Conservation (phyloP, 2,113 vertebrate species). For the Gasterosteus nipponicus region DNA sequence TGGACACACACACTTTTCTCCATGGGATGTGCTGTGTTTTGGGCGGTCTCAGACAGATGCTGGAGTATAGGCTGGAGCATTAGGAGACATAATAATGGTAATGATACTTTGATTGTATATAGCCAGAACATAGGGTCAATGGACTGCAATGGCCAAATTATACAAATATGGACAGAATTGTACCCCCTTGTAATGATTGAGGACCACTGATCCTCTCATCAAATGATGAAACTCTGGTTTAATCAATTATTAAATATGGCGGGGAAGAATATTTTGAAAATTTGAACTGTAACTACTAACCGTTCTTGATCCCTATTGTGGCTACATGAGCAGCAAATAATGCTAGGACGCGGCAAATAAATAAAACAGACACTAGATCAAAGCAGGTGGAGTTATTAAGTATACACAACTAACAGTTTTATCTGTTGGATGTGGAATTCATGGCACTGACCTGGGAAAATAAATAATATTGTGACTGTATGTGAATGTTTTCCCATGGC, state of each 20-base stretch:
- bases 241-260: not conserved
- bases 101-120: too few relatives aligned
- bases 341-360: slow-evolving; percentile 7
- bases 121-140: slow-evolving; percentile 53
- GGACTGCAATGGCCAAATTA: slow-evolving; percentile 62
- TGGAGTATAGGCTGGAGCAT: slow-evolving; percentile 42
- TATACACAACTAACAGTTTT: slow-evolving; percentile 31
- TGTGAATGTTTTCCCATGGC: slow-evolving; percentile 55
- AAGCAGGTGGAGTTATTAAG: slow-evolving; percentile 33
- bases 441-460: slow-evolving; percentile 43
- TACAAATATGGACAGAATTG: slow-evolving; percentile 67
- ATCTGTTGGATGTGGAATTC: slow-evolving; percentile 34
- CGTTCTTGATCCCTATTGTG: not conserved
- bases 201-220: not conserved
- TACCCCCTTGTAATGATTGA: slow-evolving; percentile 62
- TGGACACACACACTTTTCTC: not conserved
- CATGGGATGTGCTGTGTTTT: slow-evolving; percentile 46
- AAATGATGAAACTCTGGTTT: not conserved
- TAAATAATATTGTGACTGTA: slow-evolving; percentile 56
- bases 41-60: slow-evolving; percentile 57
- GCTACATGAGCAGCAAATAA: slow-evolving; percentile 10
- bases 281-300: not conserved
- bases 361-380: slow-evolving; percentile 22
- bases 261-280: not conserved
- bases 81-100: slow-evolving; percentile 29